A percentile compares a stretch with the other conserved stretches of the same genome.
Conservation (phyloP, 2,113 vertebrate genomes). For the Acanthisitta chloris region DNA sequence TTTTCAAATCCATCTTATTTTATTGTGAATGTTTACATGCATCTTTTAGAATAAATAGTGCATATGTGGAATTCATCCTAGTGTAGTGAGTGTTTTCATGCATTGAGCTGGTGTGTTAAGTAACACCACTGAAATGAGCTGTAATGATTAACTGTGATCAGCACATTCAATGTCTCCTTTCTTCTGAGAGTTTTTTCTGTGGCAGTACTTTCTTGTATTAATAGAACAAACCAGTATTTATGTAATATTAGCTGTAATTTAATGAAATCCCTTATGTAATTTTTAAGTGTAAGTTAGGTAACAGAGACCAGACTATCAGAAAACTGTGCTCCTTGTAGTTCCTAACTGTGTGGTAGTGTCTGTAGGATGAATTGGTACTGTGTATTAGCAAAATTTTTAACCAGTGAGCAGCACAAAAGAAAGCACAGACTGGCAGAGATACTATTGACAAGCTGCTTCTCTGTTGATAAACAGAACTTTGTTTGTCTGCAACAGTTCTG, state of each 20-base stretch:
- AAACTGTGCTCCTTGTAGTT: background rate
- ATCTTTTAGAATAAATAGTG: background rate
- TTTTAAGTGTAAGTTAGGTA: background rate
- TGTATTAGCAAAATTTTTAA: background rate
- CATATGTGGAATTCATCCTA: background rate
- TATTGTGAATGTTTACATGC: background rate
- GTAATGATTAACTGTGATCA: slow-evolving; percentile 21
- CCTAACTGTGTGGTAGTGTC: background rate
- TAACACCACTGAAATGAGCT: slow-evolving; percentile 5
- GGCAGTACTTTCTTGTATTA: slow-evolving; percentile 11
- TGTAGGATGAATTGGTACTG: background rate
- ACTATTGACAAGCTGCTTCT: background rate
- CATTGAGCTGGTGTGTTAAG: background rate
- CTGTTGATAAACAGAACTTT: background rate
- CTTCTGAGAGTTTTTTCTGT: slow-evolving; percentile 41
- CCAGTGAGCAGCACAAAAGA: background rate
- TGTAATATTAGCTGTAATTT: background rate
- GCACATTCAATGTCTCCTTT: slow-evolving; percentile 16
- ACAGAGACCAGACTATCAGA: background rate
- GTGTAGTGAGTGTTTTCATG: background rate
- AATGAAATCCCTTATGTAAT: background rate
- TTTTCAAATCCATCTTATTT: background rate
- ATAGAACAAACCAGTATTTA: background rate
- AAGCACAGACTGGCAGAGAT: background rate
- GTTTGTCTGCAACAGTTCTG: background rate